A percentile compares a stretch with the other conserved stretches of the same genome.
These are phyloP conservation scores for Zonitis immaculata DNA, from an alignment of 2,888 invertebrate genomes.

Conservation along the genomic window DNA sequence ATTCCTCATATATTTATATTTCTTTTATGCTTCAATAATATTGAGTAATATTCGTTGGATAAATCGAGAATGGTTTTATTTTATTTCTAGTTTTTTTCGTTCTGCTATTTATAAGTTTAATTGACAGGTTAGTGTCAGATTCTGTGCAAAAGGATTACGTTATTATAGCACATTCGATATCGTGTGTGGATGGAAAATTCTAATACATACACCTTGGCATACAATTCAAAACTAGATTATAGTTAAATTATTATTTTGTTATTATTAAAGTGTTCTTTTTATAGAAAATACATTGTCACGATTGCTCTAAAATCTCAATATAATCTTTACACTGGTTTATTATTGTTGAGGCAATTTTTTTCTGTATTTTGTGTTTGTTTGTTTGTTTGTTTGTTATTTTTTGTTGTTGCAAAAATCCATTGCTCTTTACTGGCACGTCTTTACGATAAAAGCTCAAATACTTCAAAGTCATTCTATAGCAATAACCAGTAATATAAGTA, in stretches of 20 bases:
- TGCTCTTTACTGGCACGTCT: neutral
- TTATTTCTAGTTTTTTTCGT: no score
- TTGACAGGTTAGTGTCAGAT: neutral
- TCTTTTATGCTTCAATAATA: no score
- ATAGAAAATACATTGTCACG: neutral
- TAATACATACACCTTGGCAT: neutral
- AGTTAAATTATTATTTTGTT: no score
- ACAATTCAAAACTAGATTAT: neutral
- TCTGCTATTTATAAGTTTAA: no score
- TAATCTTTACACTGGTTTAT: no score
- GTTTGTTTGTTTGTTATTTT: no score
- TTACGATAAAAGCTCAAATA: neutral
- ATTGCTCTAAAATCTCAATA: neutral
- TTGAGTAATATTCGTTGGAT: no score
- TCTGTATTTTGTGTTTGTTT: no score
- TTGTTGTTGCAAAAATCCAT: no score
- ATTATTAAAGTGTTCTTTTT: neutral
- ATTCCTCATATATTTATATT: no score
- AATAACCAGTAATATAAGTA: conserved; percentile 1
- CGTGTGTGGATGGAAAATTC: neutral
- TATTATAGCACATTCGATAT: neutral
- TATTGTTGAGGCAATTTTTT: no score
- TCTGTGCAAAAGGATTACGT: neutral
- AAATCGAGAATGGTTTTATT: no score
- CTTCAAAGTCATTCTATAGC: neutral